A percentile compares a stretch with the other conserved stretches of the same genome.
Evolutionary conservation across 2,113 vertebrate genomes (phyloP).

Genomic region (Nyctibius bracteatus): DNA sequence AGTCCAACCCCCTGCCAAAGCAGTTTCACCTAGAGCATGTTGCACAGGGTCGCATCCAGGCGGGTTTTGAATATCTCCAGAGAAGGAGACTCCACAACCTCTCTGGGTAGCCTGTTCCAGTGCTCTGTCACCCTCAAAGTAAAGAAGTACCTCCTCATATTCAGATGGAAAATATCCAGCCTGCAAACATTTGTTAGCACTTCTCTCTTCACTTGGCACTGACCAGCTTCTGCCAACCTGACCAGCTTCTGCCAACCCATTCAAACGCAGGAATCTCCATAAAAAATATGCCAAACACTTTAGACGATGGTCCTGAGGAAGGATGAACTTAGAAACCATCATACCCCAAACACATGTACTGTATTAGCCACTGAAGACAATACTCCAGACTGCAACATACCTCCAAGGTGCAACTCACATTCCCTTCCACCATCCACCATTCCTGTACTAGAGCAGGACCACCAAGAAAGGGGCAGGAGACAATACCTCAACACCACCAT

Average conservation of each 20-base stretch:
- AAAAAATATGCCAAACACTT: background rate
- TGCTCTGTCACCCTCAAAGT: too few species aligned
- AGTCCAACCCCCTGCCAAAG: too few species aligned
- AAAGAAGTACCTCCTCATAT: too few species aligned
- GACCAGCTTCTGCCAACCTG: too few species aligned
- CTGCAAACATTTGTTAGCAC: background rate
- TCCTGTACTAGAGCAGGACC: background rate
- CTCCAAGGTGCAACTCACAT: background rate
- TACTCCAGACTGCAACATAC: background rate
- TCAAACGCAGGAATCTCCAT: background rate
- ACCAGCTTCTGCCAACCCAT: background rate
- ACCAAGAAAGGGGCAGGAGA: background rate
- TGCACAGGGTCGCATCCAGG: too few species aligned
- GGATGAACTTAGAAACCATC: background rate
- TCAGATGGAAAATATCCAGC: too few species aligned
- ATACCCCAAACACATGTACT: background rate
- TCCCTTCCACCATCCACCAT: background rate
- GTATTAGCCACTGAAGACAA: background rate
- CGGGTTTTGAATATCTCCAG: too few species aligned
- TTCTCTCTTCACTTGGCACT: background rate
- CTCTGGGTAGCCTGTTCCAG: too few species aligned
- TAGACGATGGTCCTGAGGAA: background rate
- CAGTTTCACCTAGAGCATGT: too few species aligned
- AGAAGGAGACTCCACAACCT: too few species aligned
- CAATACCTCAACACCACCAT: background rate